Base-by-base conservation (phyloP, 2,888 invertebrate genomes). In the Heliconius ethilla region DNA sequence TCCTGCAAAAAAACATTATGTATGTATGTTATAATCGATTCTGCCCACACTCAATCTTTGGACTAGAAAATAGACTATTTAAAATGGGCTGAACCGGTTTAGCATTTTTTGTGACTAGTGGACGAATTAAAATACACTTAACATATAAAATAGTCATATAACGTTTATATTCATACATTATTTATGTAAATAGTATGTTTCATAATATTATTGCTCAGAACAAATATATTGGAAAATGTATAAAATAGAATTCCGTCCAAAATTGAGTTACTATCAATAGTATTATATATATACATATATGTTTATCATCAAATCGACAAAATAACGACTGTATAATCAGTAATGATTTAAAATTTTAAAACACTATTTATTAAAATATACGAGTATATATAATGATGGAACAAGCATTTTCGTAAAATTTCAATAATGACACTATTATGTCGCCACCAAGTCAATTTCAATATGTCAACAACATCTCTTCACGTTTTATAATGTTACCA, bases 191-290 rank as follows among this genome's bases (percentile, higher is more conserved):
- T 81, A 81, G 75, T 74, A 65, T 72, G 62, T 75, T 59, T 55
- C 33, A 55, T 22, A n/a, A 70, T 69, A 75, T 63, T 69, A 70
- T 63, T 72, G 45, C 59, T 65, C 69, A 72, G 51, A 73, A 67
- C 51, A 72, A 29, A 59, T 75, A 51, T 76, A 72, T 77, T 75
- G 76, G 75, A 67, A 77, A 82, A 79, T 81, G 77, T 79, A 82
- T 78, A 79, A 79, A 88, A 89, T 88, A 86, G 84, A 85, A 90
- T 86, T 91, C 92, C 92, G 92, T 92, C 92, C 92, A 90, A 85
- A 85, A 86, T 90, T 89, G 86, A 85, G 85, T 91, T 89, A 90
- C 85, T 87, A 84, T 82, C 80, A 82, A 83, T 81, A 82, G 82
- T 81, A 80, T 80, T 74, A 67, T 67, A 37, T 66, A 66, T 67